Evolutionary conservation across 1,140 invertebrate species (phyloP).

Genomic region (Aethina tumida): DNA sequence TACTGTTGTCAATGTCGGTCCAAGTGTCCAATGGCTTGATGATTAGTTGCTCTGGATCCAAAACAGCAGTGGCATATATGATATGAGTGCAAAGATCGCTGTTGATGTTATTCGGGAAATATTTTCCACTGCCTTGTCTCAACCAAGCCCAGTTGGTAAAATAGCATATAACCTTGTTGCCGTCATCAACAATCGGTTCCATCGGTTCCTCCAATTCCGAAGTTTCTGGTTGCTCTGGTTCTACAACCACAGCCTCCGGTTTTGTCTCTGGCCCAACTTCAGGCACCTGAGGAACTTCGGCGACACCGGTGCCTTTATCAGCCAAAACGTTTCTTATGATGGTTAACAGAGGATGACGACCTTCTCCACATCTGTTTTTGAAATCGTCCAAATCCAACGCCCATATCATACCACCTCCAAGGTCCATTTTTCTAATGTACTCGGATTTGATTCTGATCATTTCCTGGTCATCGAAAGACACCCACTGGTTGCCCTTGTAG

Average conservation of each 20-base stretch:
- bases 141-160: constrained; percentile 66
- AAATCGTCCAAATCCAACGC: constrained; percentile 83
- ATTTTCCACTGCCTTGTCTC: constrained; percentile 49
- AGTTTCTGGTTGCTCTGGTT: constrained; percentile 10
- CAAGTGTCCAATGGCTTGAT: constrained; percentile 59
- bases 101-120: constrained; percentile 55
- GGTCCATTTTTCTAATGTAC: constrained; percentile 59
- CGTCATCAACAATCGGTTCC: constrained; percentile 10
- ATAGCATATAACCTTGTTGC: constrained; percentile 56
- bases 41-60: constrained; percentile 45
- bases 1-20: constrained; percentile 58
- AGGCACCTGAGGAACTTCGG: constrained; percentile 2
- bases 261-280: neutral
- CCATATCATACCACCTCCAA: constrained; percentile 87
- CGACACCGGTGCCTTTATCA: constrained; percentile 29
- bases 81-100: constrained; percentile 61
- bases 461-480: constrained; percentile 73
- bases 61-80: constrained; percentile 61
- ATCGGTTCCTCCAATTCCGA: constrained; percentile 14
- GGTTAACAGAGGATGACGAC: constrained; percentile 63
- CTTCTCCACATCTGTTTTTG: constrained; percentile 60
- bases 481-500: constrained; percentile 79
- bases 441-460: constrained; percentile 71
- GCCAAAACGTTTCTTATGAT: constrained; percentile 58
- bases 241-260: constrained; percentile 2